Conservation (phyloP, 2,888 invertebrate species). For the Polyommatus icarus region DNA sequence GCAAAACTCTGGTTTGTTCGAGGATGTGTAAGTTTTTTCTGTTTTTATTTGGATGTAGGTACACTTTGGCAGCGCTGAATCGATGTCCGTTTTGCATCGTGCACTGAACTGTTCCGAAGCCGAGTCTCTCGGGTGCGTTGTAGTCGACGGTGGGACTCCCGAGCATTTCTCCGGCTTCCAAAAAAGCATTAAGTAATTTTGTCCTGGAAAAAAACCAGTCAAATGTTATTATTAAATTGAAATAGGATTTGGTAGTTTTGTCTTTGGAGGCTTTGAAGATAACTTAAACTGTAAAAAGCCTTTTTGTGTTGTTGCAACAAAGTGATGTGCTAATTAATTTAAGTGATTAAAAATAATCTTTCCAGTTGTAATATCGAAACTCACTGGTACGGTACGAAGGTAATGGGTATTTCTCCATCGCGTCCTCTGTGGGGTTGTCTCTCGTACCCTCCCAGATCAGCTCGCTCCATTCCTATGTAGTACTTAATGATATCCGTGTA, state of each 20-base stretch:
- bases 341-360: too few relatives aligned
- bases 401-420: constrained; percentile 82
- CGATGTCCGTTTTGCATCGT: constrained; percentile 81
- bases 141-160: constrained; percentile 86
- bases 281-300: not conserved
- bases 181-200: constrained; percentile 70
- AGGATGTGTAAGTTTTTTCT: constrained; percentile 85
- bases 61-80: constrained; percentile 84
- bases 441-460: constrained; percentile 69
- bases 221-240: not conserved
- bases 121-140: constrained; percentile 82
- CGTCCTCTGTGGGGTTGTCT: constrained; percentile 78
- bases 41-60: constrained; percentile 80
- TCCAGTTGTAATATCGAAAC: constrained; percentile 22
- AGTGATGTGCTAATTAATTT: too few relatives aligned
- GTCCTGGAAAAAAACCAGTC: constrained; percentile 54
- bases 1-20: constrained; percentile 82
- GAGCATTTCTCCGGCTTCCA: constrained; percentile 82
- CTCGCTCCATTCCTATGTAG: constrained; percentile 81
- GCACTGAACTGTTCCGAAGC: constrained; percentile 84
- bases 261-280: not conserved
- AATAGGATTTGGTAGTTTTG: not conserved
- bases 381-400: constrained; percentile 79
- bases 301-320: too few relatives aligned
- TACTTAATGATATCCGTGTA: constrained; percentile 82